Percentiles rank a stretch among this genome's conserved stretches.
Conservation (phyloP, 2,888 invertebrate genomes). For the Lasioglossum leucozonium region DNA sequence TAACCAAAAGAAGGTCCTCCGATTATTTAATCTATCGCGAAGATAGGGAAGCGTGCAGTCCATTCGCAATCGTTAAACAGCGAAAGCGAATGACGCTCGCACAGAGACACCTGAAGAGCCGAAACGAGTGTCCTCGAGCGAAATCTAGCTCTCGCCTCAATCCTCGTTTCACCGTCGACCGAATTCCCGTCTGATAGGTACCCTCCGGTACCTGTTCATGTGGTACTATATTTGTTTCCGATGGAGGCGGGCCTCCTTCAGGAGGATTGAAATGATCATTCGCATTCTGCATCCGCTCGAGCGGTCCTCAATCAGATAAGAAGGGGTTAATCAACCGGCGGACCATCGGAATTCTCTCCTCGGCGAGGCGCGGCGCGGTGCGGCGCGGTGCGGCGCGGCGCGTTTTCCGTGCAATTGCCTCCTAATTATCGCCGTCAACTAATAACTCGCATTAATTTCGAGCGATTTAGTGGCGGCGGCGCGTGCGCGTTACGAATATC, state of each 20-base stretch:
- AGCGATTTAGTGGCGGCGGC: slow-evolving; percentile 81
- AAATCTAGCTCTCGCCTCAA: background rate
- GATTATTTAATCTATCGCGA: too few relatives aligned
- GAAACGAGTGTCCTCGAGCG: background rate
- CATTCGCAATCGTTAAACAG: background rate
- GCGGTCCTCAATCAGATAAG: slow-evolving; percentile 44
- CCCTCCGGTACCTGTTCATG: background rate
- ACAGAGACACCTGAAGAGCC: background rate
- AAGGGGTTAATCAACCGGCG: slow-evolving; percentile 52
- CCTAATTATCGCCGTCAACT: slow-evolving; percentile 83
- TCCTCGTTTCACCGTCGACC: background rate
- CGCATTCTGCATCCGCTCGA: slow-evolving; percentile 4
- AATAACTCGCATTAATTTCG: slow-evolving; percentile 84
- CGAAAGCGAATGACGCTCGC: background rate
- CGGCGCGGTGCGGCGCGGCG: slow-evolving; percentile 68
- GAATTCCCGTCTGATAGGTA: background rate
- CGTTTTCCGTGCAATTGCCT: slow-evolving; percentile 83
- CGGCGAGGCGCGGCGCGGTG: slow-evolving; percentile 69
- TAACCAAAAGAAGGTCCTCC: too few relatives aligned
- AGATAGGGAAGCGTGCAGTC: too few relatives aligned
- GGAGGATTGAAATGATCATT: slow-evolving; percentile 1
- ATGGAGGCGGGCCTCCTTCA: background rate
- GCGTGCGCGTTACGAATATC: slow-evolving; percentile 73
- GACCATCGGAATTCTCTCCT: slow-evolving; percentile 61
- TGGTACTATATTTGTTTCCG: background rate